A percentile compares a stretch with the other conserved stretches of the same genome.
Conservation (phyloP, 2,888 invertebrate species). For the Pinctada fucata region DNA sequence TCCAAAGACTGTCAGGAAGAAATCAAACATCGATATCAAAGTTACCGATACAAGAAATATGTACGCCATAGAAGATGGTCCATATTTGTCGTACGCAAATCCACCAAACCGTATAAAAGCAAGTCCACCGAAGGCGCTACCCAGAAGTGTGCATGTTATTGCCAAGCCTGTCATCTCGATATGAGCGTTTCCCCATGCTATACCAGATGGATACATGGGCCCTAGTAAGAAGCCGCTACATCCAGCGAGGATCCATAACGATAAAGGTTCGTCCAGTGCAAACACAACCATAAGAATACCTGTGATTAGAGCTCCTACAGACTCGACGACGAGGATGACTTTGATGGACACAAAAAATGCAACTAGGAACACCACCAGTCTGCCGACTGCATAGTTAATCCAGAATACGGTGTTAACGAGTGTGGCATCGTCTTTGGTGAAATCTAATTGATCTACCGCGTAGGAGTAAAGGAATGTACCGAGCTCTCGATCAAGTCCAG, state of each 20-base stretch:
- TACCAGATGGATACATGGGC: constrained; percentile 55
- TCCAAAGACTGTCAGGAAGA: constrained; percentile 40
- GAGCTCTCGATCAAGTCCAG: constrained; percentile 55
- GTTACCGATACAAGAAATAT: constrained; percentile 49
- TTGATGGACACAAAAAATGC: constrained; percentile 51
- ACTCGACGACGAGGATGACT: constrained; percentile 49
- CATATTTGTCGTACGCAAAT: constrained; percentile 50
- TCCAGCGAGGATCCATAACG: constrained; percentile 53
- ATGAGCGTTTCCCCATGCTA: constrained; percentile 58
- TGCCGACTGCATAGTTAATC: constrained; percentile 54
- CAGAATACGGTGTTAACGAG: constrained; percentile 58
- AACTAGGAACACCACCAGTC: constrained; percentile 49
- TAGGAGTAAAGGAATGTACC: constrained; percentile 60
- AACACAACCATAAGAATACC: constrained; percentile 45
- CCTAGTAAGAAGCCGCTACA: constrained; percentile 52
- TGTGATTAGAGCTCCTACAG: constrained; percentile 40
- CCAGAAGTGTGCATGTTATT: constrained; percentile 50
- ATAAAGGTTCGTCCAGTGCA: constrained; percentile 38
- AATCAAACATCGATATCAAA: constrained; percentile 33
- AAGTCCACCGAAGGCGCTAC: constrained; percentile 53
- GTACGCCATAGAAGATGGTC: constrained; percentile 48
- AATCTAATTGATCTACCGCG: constrained; percentile 54
- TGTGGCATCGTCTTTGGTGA: constrained; percentile 52
- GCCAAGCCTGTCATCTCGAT: constrained; percentile 58
- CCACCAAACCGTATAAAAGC: constrained; percentile 53